Base-by-base conservation (phyloP, 2,113 vertebrate species). In the Jaculus jaculus region DNA sequence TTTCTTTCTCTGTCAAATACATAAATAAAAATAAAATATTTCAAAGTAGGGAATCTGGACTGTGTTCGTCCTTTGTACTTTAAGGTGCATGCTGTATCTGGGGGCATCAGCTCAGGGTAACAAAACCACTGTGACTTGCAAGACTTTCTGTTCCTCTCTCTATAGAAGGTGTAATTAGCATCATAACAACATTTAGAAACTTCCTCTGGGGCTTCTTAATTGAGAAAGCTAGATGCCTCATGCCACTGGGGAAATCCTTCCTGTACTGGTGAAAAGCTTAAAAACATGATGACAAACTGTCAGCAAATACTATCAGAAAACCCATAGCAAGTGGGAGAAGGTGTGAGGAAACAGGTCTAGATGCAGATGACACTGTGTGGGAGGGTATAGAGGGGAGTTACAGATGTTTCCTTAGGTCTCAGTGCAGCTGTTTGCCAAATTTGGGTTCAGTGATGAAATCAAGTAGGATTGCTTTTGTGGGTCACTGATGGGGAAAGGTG, bases 321-420 rank as follows among this genome's bases (percentile, higher is more conserved):
- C 28, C 34, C 60, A 65, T 21, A 12, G 54, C 79, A 37, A 23
- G 39, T 9, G 37, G 63, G 69, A 72, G 78, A 81, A 9, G 34
- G 28, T 20, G 42, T 6, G 37, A 42, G n/a, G 34, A 65, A 9
- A 30, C 2, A 1, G 2, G 4, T 3, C 1, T 58, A 47, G 5
- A 7, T 23, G 83, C 87, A n/a, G 1, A 2, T 0, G 28, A 1
- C 28, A 10, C 17, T 0, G 5, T 26, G 83, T 51, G 54, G 65
- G 89, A 66, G 61, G 42, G 0, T 2, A 63, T 65, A 2, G 0
- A 0, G 2, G 26, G 9, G 2, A 12, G 3, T 68, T 12, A 2
- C 92, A 65, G 83, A 23, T 61, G 54, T 58, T 80, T 32, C 63
- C 4, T 2, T 1, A 20, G 20, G 63, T 24, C 68, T 84, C 54